A percentile compares a stretch with the other conserved stretches of the same genome.
Evolutionary conservation across 2,888 invertebrate genomes (phyloP).

Genomic region (Stenolophus ochropezus): DNA sequence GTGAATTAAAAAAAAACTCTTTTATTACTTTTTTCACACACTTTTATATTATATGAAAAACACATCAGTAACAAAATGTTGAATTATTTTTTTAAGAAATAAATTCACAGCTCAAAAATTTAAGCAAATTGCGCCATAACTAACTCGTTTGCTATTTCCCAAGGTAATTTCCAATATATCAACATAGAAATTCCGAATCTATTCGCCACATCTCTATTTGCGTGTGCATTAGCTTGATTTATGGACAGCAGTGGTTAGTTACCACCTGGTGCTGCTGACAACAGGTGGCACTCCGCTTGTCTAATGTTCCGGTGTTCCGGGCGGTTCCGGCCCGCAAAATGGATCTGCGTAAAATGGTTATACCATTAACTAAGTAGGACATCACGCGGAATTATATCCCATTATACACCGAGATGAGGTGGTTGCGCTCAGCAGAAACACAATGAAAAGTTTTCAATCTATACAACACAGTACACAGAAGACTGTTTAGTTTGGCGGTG

Average conservation of each 20-base stretch:
- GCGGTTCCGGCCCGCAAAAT: constrained; percentile 5
- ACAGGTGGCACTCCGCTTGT: constrained; percentile 6
- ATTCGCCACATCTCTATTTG: not conserved
- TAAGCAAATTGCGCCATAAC: too few species aligned
- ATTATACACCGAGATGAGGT: constrained; percentile 18
- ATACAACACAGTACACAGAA: too few species aligned
- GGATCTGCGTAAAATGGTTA: constrained; percentile 17
- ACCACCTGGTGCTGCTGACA: constrained; percentile 25
- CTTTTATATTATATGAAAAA: too few species aligned
- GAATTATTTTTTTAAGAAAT: too few species aligned
- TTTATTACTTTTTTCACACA: too few species aligned
- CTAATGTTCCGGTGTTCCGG: constrained; percentile 7
- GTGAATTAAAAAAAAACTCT: too few species aligned
- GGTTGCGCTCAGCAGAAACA: not conserved
- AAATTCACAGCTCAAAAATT: too few species aligned
- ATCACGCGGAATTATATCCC: constrained; percentile 1
- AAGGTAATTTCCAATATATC: too few species aligned
- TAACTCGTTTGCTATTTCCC: too few species aligned
- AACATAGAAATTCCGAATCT: not conserved
- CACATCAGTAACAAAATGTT: too few species aligned
- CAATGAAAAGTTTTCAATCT: not conserved
- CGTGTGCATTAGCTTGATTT: not conserved
- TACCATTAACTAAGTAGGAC: constrained; percentile 25
- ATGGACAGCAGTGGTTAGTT: not conserved
- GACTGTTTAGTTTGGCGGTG: too few species aligned